Conservation (phyloP, 2,888 invertebrate genomes). For the Mimas tiliae region DNA sequence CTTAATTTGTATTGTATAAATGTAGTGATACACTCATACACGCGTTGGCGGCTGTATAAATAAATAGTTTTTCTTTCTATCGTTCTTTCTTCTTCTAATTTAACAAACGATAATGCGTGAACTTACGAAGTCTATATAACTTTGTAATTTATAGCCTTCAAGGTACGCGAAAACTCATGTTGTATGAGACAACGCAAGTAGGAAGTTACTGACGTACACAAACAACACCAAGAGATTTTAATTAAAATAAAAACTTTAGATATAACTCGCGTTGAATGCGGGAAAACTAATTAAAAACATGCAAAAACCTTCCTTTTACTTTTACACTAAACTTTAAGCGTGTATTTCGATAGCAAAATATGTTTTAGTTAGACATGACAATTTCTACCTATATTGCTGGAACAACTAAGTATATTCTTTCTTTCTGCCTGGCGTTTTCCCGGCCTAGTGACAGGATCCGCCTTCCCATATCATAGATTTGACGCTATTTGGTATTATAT, state of each 20-base stretch:
- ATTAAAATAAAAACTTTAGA: slow-evolving; percentile 25
- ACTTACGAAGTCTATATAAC: not conserved
- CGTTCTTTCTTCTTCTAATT: no score
- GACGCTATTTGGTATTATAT: no score
- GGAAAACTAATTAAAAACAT: slow-evolving; percentile 20
- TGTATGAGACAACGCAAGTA: slow-evolving; percentile 6
- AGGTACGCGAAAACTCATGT: slow-evolving; percentile 8
- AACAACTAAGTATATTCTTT: no score
- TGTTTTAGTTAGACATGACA: not conserved
- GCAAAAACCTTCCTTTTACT: slow-evolving; percentile 1
- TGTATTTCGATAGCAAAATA: slow-evolving; percentile 2
- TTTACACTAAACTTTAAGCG: not conserved
- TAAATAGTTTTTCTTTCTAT: no score
- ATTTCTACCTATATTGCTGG: no score
- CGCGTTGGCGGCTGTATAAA: no score
- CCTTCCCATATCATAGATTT: no score
- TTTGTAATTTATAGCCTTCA: not conserved
- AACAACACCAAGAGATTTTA: slow-evolving; percentile 13
- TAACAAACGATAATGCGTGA: no score
- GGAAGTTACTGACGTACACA: slow-evolving; percentile 1
- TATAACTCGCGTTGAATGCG: slow-evolving; percentile 8
- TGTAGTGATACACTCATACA: no score
- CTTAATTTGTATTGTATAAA: no score
- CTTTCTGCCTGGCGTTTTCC: no score
- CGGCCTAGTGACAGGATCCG: no score